These are phyloP conservation scores for Thomomys bottae DNA, from an alignment of 2,113 vertebrate genomes.

Conservation along the genomic window DNA sequence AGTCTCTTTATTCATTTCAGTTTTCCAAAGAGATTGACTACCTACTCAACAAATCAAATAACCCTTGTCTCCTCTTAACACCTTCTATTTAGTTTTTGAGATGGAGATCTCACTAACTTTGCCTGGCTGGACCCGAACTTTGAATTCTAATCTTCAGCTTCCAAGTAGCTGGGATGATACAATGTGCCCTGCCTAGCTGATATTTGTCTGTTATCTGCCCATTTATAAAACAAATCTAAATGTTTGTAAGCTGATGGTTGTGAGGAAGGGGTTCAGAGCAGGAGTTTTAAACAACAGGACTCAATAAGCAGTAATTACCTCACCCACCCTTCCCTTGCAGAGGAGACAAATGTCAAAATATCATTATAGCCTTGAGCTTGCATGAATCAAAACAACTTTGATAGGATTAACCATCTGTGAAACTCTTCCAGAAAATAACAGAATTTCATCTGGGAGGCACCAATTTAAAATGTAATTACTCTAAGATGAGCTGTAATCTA, in stretches of 20 bases:
- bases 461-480: slow-evolving; percentile 61
- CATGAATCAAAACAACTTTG: slow-evolving; percentile 60
- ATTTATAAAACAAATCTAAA: not conserved
- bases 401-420: slow-evolving; percentile 74
- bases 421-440: slow-evolving; percentile 60
- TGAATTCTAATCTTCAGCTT: too few species aligned
- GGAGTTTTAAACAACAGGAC: not conserved
- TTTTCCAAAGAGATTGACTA: too few species aligned
- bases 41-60: too few species aligned
- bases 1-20: too few species aligned
- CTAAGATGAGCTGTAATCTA: slow-evolving; percentile 54
- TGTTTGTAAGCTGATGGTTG: not conserved
- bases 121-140: too few species aligned
- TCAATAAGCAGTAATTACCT: not conserved
- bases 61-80: too few species aligned
- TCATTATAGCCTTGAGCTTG: slow-evolving; percentile 28
- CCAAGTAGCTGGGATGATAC: too few species aligned
- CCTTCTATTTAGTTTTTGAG: too few species aligned
- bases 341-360: slow-evolving; percentile 52
- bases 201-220: not conserved
- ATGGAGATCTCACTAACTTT: too few species aligned
- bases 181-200: too few species aligned
- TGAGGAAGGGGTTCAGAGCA: not conserved
- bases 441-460: slow-evolving; percentile 64
- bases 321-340: not conserved